A percentile compares a stretch with the other conserved stretches of the same genome.
Conservation (phyloP, 2,113 vertebrate genomes). For the Bujurquina vittata region DNA sequence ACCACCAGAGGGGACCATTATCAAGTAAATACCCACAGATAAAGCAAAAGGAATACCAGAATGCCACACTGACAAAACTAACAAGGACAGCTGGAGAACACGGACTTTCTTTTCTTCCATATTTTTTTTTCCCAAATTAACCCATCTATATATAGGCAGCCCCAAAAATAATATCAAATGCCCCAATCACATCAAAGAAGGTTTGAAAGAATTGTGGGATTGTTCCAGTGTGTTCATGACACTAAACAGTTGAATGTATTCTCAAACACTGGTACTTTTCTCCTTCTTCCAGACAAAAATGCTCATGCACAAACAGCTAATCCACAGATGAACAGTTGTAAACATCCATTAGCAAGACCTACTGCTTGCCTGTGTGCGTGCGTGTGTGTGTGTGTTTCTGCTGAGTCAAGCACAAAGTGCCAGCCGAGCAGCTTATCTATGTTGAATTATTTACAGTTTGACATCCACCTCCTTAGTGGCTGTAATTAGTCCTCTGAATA, state of each 20-base stretch:
- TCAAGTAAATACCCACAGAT: constrained; percentile 63
- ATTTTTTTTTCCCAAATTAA: not conserved
- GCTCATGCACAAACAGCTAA: not conserved
- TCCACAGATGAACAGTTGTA: not conserved
- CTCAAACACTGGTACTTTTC: not conserved
- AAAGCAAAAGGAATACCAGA: constrained; percentile 1
- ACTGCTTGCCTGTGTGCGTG: not conserved
- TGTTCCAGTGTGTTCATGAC: not conserved
- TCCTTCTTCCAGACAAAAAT: not conserved
- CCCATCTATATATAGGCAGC: constrained; percentile 53
- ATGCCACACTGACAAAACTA: constrained; percentile 12
- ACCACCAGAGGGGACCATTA: constrained; percentile 71
- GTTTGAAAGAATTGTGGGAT: not conserved
- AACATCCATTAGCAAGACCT: not conserved
- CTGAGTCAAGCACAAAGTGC: constrained; percentile 1
- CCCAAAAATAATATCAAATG: not conserved
- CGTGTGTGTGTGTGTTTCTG: not conserved
- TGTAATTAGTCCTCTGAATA: not conserved
- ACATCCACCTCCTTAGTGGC: not conserved
- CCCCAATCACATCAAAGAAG: not conserved
- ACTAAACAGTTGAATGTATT: not conserved
- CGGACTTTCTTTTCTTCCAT: constrained; percentile 59
- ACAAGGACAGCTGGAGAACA: constrained; percentile 37
- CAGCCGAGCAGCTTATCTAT: not conserved
- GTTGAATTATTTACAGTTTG: not conserved